Base-by-base conservation (phyloP, 2,797 vertebrate genomes). In the Tamandua tetradactyla region DNA sequence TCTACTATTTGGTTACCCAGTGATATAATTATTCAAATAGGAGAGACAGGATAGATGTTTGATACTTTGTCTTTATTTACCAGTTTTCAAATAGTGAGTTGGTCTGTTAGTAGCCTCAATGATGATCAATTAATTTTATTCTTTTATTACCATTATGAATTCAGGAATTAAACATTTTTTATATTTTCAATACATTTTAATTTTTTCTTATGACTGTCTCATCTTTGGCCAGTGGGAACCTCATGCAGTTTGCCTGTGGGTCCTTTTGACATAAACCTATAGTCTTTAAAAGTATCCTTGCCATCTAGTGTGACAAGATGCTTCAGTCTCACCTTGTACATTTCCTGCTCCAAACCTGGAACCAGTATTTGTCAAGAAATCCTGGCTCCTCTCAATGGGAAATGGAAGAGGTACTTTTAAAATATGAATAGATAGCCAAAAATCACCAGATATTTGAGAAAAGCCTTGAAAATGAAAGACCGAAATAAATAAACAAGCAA, bases 401-500 rank as follows among this genome's bases (percentile, higher is more conserved):
- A 90, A 64, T 95, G 69, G 30, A 13, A 59, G 66, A 92, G 92
- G 64, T 89, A 13, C 47, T 47, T 92, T 89, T 83, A 27, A 72
- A 84, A 49, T 62, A 79, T 35, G 5, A 59, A 69, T 15, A 92
- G 81, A 78, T 55, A 94, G 59, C 23, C n/a, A n/a, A n/a, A n/a
- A 3, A 11, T 71, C 40, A 89, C 22, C 76, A 90, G 52, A 66
- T 22, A 59, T 57, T 71, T 35, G 18, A 91, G 27, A 71, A 93
- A 88, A 76, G 20, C 30, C 57, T 87, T 18, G 47, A 35, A 79
- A 91, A 32, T 75, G 27, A 87, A 89, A 85, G 75, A 74, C 35
- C 37, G 78, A 87, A 71, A n/a, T 44, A 94, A 90, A 75, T 52
- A 91, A 74, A 44, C 49, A 93, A 71, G 23, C 75, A 69, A 92